A percentile compares a stretch with the other conserved stretches of the same genome.
Evolutionary conservation across 2,797 vertebrate genomes (phyloP).

Genomic region (Harpagifer antarcticus): DNA sequence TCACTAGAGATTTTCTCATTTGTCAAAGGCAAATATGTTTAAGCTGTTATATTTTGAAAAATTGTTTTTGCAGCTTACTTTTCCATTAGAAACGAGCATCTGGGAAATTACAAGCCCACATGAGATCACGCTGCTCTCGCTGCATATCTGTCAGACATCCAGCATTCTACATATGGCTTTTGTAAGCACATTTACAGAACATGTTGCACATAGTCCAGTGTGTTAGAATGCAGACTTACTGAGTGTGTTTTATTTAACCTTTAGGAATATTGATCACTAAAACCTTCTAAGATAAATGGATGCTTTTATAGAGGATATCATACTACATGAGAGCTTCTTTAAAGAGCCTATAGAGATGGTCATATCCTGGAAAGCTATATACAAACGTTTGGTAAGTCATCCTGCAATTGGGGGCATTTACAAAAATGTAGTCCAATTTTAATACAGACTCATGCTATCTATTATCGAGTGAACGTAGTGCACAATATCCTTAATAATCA

Average conservation of each 20-base stretch:
- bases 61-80: conserved; percentile 40
- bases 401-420: no score
- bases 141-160: conserved; percentile 50
- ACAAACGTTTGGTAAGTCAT: no score
- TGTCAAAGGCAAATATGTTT: conserved; percentile 28
- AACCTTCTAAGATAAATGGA: conserved; percentile 6
- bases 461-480: no score
- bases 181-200: conserved; percentile 42
- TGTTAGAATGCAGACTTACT: conserved; percentile 15
- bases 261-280: conserved; percentile 17
- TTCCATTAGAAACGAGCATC: conserved; percentile 48
- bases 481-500: no score
- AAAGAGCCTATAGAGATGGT: not conserved
- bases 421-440: no score
- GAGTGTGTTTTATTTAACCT: conserved; percentile 45
- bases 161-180: conserved; percentile 62
- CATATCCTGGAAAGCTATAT: no score
- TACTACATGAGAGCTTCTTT: not conserved
- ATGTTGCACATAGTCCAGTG: conserved; percentile 33
- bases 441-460: no score
- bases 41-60: conserved; percentile 36
- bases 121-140: conserved; percentile 51
- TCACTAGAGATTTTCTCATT: conserved; percentile 13
- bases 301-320: not conserved
- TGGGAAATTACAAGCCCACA: conserved; percentile 49